Conservation (phyloP, 2,797 vertebrate species). For the Buphagus erythrorhynchus region DNA sequence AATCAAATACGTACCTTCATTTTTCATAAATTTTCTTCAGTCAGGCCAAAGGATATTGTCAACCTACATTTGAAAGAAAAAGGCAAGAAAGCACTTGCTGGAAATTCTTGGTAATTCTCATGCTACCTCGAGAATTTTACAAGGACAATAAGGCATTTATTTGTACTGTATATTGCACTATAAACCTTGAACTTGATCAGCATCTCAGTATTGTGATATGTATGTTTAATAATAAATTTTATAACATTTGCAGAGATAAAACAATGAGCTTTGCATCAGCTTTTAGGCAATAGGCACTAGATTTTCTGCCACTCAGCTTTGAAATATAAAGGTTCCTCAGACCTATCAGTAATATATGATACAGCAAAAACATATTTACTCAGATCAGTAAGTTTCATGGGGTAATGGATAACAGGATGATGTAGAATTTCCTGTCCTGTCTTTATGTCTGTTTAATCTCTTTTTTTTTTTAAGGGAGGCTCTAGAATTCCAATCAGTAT, state of each 20-base stretch:
- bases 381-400: background rate
- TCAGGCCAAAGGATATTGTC: background rate
- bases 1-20: background rate
- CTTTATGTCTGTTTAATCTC: background rate
- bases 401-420: background rate
- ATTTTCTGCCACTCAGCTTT: background rate
- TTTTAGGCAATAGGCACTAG: background rate
- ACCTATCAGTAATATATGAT: background rate
- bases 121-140: background rate
- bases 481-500: background rate
- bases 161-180: background rate
- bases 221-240: background rate
- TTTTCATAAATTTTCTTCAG: background rate
- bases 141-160: background rate
- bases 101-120: slow-evolving; percentile 4
- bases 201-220: background rate
- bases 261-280: background rate
- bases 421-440: background rate
- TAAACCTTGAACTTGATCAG: background rate
- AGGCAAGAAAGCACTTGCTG: slow-evolving; percentile 34
- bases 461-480: background rate
- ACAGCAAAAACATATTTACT: background rate
- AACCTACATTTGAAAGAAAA: background rate
- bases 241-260: background rate
- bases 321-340: background rate